A percentile compares a stretch with the other conserved stretches of the same genome.
These are phyloP conservation scores for Campylorhamphus procurvoides DNA, from an alignment of 2,113 vertebrate species.

Conservation along the genomic window DNA sequence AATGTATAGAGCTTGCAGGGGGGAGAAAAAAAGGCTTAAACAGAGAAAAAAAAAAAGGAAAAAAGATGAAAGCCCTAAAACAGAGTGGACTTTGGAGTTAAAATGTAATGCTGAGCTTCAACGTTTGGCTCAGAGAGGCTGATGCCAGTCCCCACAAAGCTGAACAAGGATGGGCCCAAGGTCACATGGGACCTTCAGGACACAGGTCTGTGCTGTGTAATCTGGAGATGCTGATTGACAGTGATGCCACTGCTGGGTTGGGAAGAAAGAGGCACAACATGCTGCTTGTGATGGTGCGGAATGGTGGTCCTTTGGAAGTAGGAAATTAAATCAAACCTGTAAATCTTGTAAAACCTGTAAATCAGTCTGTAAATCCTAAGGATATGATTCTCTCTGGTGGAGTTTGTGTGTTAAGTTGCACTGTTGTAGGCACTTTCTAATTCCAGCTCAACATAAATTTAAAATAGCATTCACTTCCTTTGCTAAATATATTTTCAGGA, in stretches of 20 bases:
- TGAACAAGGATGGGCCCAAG: not conserved
- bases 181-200: not conserved
- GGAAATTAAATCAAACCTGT: not conserved
- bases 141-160: not conserved
- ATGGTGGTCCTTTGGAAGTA: not conserved
- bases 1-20: not conserved
- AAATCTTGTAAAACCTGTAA: no score
- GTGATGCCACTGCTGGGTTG: not conserved
- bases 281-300: not conserved
- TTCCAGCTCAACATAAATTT: constrained; percentile 23
- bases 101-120: not conserved
- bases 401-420: not conserved
- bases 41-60: not conserved
- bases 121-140: not conserved
- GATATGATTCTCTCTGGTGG: accelerated
- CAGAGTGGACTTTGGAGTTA: not conserved
- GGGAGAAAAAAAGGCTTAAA: not conserved
- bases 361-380: not conserved
- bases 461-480: constrained; percentile 28
- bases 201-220: not conserved
- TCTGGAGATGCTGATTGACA: not conserved
- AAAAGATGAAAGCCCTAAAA: not conserved
- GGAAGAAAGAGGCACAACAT: not conserved
- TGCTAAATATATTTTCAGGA: not conserved
- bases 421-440: not conserved